Evolutionary conservation across 1,140 invertebrate species (phyloP), one percentile per base, ranked within the genome.

Genomic region (Aporrectodea caliginosa): DNA sequence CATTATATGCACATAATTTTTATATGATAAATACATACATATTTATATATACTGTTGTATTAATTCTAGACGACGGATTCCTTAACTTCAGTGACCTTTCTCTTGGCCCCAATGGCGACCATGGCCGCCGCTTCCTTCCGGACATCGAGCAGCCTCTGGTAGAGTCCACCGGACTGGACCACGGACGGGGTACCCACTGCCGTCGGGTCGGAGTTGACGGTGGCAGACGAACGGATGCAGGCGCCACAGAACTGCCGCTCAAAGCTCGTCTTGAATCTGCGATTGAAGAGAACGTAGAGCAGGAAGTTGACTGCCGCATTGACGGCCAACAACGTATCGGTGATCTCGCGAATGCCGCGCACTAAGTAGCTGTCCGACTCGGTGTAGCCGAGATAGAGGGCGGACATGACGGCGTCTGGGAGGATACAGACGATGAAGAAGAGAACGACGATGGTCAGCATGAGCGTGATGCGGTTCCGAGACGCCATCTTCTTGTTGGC

Each of bases 281-380:
- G n/a, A 32, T 80, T 80, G 79, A 80, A 80, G 16, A 35, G 35
- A 31, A 79, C 35, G 76, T 80, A 80, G 35, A 80, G 76, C 1
- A 32, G 22, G 71, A 68, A 80, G 76, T 80, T 80, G 34, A 77
- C 29, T 0, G 76, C 58, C 1, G 79, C 75, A 35, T 80, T 77
- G 76, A 80, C 33, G 34, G 27, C 75, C 79, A 80, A 69, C 30
- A 80, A 30, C 35, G 73, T 73, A 58, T 80, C 79, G 22, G 79
- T 80, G 77, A 80, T 79, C 76, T 80, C 79, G 12, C 79, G 75
- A 6, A 79, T 68, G 76, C 76, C 79, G 30, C 73, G 75, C 79
- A 80, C 76, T 30, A 79, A 30, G 34, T 79, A 80, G 58, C 73
- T 79, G 6, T 80, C 77, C 16, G 78, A 79, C 77, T 80, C 79